Conservation (phyloP, 37 sponge, comb jelly and placozoan genomes). For the Halisarca cf. caerulea region DNA sequence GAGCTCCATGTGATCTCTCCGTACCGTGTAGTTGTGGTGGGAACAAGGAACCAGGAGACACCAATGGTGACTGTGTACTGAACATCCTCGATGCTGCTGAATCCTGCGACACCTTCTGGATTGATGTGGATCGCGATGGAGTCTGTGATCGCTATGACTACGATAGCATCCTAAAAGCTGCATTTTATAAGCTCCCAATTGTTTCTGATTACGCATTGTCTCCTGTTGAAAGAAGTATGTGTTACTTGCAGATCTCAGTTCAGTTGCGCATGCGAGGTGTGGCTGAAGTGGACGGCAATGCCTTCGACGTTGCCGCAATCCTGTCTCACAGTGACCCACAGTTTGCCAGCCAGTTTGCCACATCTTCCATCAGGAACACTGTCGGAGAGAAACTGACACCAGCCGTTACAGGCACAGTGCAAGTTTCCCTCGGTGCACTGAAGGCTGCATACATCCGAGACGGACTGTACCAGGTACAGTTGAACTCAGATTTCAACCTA, state of each 20-base stretch:
- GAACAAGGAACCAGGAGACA: constrained; percentile 53
- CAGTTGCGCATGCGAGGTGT: constrained; percentile 37
- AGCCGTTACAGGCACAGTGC: neutral
- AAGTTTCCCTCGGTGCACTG: neutral
- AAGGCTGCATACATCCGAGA: neutral
- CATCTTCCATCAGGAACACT: neutral
- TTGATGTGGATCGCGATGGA: constrained; percentile 58
- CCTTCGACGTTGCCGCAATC: constrained; percentile 24
- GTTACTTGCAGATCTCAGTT: constrained; percentile 55
- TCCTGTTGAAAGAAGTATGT: constrained; percentile 31
- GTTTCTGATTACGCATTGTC: constrained; percentile 17
- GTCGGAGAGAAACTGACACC: constrained; percentile 10
- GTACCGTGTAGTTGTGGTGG: constrained; percentile 39
- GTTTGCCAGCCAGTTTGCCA: constrained; percentile 43
- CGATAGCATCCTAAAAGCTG: constrained; percentile 43
- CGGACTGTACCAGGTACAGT: neutral
- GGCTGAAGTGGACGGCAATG: neutral
- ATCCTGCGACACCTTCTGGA: neutral
- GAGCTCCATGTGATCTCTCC: constrained; percentile 23
- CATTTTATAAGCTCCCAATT: constrained; percentile 50
- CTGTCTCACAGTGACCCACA: constrained; percentile 40
- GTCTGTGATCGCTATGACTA: constrained; percentile 48
- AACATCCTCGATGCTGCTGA: constrained; percentile 51
- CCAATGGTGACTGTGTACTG: constrained; percentile 76
- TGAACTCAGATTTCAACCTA: neutral